Evolutionary conservation across 2,797 vertebrate species (phyloP).

Genomic region (Clarias laeviceps): DNA sequence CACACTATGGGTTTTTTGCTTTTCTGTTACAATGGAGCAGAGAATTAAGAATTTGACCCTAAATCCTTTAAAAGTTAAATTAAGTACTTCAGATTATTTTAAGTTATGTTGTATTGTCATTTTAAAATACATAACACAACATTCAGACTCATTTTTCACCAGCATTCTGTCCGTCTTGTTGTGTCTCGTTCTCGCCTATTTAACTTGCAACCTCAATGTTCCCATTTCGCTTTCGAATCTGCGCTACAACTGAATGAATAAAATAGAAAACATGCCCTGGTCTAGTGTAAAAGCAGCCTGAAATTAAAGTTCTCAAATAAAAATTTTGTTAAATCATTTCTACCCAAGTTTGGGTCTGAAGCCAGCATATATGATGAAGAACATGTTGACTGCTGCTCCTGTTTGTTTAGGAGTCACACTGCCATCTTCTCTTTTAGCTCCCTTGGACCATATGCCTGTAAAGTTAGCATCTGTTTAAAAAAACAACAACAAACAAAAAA

Average conservation of each 20-base stretch:
- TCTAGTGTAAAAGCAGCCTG: conserved; percentile 1
- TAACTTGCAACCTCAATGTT: background rate
- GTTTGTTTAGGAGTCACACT: background rate
- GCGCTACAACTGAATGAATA: background rate
- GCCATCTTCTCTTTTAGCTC: conserved; percentile 20
- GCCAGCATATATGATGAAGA: background rate
- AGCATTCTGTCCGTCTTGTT: background rate
- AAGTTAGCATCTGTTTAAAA: conserved; percentile 43
- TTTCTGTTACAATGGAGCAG: background rate
- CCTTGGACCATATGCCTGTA: conserved; percentile 43
- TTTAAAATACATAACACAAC: background rate
- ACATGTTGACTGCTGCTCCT: background rate
- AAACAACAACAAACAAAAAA: conserved; percentile 39
- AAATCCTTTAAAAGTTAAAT: background rate
- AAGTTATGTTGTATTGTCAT: background rate
- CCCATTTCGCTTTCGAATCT: background rate
- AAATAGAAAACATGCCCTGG: too few species aligned
- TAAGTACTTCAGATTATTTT: background rate
- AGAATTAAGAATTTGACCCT: background rate
- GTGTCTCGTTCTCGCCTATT: background rate
- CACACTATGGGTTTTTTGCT: background rate
- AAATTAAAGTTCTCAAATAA: background rate
- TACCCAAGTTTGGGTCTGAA: background rate
- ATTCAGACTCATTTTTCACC: background rate
- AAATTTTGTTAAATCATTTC: background rate